These are phyloP conservation scores for Acrocephalus scirpaceus DNA, from an alignment of 2,797 vertebrate species.

Conservation along the genomic window DNA sequence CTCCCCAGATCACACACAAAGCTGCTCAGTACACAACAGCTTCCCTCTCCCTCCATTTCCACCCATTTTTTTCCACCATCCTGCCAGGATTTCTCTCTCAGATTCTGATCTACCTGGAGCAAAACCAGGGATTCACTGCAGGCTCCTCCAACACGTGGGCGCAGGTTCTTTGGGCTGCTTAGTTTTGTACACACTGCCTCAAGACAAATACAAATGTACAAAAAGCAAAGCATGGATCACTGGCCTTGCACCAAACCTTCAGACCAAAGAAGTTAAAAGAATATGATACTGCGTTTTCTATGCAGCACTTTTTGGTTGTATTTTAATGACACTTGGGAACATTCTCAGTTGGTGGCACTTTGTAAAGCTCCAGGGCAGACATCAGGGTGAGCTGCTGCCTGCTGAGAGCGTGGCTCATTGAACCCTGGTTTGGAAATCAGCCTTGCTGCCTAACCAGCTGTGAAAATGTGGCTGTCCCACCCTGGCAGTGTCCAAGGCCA, in stretches of 20 bases:
- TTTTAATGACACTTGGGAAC: constrained; percentile 8
- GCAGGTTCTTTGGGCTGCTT: not conserved
- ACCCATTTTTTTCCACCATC: not conserved
- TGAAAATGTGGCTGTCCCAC: not conserved
- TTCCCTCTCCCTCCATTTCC: not conserved
- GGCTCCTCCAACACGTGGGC: not conserved
- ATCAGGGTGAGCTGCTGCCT: constrained; percentile 9
- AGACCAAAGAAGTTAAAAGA: not conserved
- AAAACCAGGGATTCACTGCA: not conserved
- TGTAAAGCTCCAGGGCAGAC: constrained; percentile 26
- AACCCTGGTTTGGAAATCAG: not conserved
- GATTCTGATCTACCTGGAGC: not conserved
- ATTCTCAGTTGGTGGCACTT: not conserved
- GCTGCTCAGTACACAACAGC: not conserved
- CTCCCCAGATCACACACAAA: not conserved
- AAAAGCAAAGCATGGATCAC: not conserved
- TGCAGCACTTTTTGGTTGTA: not conserved
- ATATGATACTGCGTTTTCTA: not conserved
- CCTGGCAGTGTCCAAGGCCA: not conserved
- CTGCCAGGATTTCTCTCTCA: not conserved
- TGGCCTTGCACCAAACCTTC: not conserved
- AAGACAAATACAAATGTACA: not conserved
- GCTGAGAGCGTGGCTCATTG: not conserved
- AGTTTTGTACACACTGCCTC: not conserved
- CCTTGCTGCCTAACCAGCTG: not conserved